A percentile compares a stretch with the other conserved stretches of the same genome.
Conservation (phyloP, 1,140 invertebrate genomes). For the Protaetia brevitarsis region DNA sequence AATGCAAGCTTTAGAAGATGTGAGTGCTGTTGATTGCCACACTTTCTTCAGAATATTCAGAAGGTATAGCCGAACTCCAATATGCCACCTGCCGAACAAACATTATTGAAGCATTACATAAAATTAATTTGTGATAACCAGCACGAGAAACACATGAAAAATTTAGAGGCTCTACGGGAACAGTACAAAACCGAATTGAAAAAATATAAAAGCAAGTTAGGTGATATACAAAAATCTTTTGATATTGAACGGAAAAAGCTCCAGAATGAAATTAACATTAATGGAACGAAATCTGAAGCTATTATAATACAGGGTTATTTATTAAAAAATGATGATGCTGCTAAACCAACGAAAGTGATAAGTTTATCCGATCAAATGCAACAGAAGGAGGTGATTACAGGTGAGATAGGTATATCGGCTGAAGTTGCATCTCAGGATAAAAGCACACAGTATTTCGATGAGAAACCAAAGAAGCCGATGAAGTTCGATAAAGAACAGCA, state of each 20-base stretch:
- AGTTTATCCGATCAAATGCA: not conserved
- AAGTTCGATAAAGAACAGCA: not conserved
- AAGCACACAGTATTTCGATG: not conserved
- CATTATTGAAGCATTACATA: not conserved
- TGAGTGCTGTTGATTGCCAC: not conserved
- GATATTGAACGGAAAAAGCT: not conserved
- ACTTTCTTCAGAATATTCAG: not conserved
- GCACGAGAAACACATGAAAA: not conserved
- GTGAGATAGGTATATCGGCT: not conserved
- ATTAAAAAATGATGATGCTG: not conserved
- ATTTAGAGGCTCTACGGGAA: not conserved
- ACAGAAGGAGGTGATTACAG: not conserved
- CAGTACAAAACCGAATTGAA: conserved; percentile 29
- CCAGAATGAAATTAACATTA: conserved; percentile 16
- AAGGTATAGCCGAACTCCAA: not conserved
- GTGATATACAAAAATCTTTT: conserved; percentile 27
- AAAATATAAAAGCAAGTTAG: conserved; percentile 31
- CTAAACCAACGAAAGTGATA: not conserved
- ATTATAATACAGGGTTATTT: not conserved
- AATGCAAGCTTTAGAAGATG: not conserved
- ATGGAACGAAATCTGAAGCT: conserved; percentile 12
- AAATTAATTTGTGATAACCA: conserved; percentile 19
- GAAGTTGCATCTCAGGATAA: not conserved
- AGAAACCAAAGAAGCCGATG: not conserved
- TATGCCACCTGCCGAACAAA: not conserved